Base-by-base conservation (phyloP, 2,888 invertebrate genomes). In the Apamea epomidion region DNA sequence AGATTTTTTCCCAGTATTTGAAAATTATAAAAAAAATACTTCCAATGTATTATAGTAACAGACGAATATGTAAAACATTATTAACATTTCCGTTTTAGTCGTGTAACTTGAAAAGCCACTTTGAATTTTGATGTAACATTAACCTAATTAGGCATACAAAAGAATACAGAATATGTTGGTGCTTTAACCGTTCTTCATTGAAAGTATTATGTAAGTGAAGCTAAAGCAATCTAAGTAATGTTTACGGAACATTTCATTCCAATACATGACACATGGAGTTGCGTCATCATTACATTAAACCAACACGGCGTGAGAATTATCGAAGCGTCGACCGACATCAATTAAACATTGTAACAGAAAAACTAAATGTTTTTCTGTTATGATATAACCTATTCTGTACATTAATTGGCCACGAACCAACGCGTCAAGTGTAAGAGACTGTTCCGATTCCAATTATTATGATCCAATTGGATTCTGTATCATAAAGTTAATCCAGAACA, bases 241-340 rank as follows among this genome's bases (percentile, higher is more conserved):
- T 72, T 85, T 51, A 73, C 62, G 88, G 73, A 74, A 77, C 77
- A 80, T 86, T 85, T 76, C 69, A 70, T 68, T 67, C 67, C 42
- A 62, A 73, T 75, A 75, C 60, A 68, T 62, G 74, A 77, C 68
- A 58, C 68, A 75, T 60, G 65, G 65, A 45, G 37, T 85, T 77
- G 69, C 85, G 80, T 77, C 85, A 81, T 88, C 77, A 42, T 85
- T 85, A 60, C 71, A 80, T 78, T 74, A 73, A 78, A 70, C 51
- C 32, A 70, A 60, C 51, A 32, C 16, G 21, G 62, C 16, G 80
- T 73, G 71, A 84, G 67, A 76, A 76, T 70, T 42, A 75, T 54
- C 64, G 65, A 70, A n/a, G 58, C 62, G 68, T 65, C 65, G 18
- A 62, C 29, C 42, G 37, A 72, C 60, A 45, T 51, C 68, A 79